Evolutionary conservation across 1,140 invertebrate genomes (phyloP), one percentile per base, ranked within the genome.

Genomic region (Lordiphosa collinella): DNA sequence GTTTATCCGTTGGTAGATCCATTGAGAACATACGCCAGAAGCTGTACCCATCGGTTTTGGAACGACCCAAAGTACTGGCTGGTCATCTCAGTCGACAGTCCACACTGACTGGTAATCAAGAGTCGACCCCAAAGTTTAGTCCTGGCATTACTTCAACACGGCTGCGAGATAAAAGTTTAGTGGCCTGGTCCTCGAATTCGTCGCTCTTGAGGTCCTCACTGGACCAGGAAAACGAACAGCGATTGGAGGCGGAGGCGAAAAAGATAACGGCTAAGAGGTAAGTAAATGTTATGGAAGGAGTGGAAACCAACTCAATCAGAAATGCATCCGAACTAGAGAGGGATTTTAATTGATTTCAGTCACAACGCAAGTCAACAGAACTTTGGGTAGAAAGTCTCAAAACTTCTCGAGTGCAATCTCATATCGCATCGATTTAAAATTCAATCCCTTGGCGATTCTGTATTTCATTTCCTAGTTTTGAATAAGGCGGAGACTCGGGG

Each of bases 21-120:
- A 74, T 85, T 12, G 86, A 87, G 53, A 87, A 55, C 35, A 67
- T 87, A 38, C 84, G 79, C 16, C 75, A 87, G 49, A 86, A 87
- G 49, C 47, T 82, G 5, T 78, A 76, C 54, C 62, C 73, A 12
- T 34, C 58, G 2, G 41, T 46, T 3, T 4, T 43, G 6, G 46
- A 9, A 2, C 2, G 25, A 7, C 25, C 25, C 7, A 29, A 29
- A 8, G 25, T 8, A 7, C 25, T 29, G 25, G 25, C 25, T 2
- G 7, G 25, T 29, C 25, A 29, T 29, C 36, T 70, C n/a, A 36
- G 52, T 11, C 51, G 79, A 8, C 74, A 86, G 50, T 3, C 46
- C 0, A 60, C 73, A 0, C 13, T 85, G 40, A 58, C 64, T 32
- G 10, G 36, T 4, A 69, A 2, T 16, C 14, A 62, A n/a, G 70